phyloP scores from a whole-genome alignment of 2,888 invertebrate genomes.

The Pachymerium ferrugineum region DNA sequence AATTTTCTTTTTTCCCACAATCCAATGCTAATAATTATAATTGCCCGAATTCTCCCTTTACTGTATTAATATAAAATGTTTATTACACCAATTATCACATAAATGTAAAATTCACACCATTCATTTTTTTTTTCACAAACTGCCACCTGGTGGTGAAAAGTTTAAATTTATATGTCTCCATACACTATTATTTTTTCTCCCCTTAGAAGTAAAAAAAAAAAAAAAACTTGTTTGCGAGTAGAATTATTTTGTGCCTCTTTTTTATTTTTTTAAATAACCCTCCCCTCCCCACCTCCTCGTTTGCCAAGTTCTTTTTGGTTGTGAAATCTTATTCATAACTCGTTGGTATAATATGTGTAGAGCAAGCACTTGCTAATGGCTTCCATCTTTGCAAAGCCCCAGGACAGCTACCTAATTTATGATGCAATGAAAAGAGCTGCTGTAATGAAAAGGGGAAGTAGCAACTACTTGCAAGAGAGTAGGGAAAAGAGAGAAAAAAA shows the following conservation, averaged over 20 bases:
- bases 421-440: slow-evolving; percentile 17
- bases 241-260: neutral
- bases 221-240: neutral
- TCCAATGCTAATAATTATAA: no score
- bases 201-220: no score
- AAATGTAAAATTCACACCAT: neutral
- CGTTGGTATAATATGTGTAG: slow-evolving; percentile 15
- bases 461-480: neutral
- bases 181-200: neutral
- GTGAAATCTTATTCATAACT: slow-evolving; percentile 16
- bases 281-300: neutral
- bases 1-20: neutral
- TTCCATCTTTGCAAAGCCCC: slow-evolving; percentile 17
- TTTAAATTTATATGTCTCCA: neutral
- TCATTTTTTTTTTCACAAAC: neutral
- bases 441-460: slow-evolving; percentile 12
- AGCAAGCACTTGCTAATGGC: slow-evolving; percentile 17
- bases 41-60: no score
- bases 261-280: no score
- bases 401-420: slow-evolving; percentile 14
- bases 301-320: neutral
- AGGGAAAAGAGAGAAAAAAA: neutral
- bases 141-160: slow-evolving; percentile 1
- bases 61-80: neutral
- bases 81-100: neutral